phyloP scores from a whole-genome alignment of 1,140 invertebrate genomes.

The Episyrphus balteatus region DNA sequence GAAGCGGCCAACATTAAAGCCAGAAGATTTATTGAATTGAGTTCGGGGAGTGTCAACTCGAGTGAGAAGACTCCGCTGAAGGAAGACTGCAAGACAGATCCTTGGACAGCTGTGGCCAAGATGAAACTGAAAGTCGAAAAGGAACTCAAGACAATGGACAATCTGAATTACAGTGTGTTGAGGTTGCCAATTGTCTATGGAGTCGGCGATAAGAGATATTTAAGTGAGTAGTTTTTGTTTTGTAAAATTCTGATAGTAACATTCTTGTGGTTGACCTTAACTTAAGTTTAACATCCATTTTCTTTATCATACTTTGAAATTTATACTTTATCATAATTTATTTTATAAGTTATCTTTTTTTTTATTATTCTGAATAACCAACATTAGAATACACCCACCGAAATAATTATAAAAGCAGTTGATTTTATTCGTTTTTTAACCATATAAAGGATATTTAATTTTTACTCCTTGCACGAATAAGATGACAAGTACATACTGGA shows the following conservation, averaged over 20 bases:
- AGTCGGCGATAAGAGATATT: slow-evolving; percentile 64
- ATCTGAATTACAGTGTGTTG: slow-evolving; percentile 67
- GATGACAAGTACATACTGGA: too few species aligned
- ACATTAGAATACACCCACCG: too few species aligned
- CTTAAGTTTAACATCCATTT: too few species aligned
- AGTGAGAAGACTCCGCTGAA: slow-evolving; percentile 66
- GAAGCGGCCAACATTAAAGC: slow-evolving; percentile 58
- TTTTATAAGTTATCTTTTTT: too few species aligned
- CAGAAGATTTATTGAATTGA: slow-evolving; percentile 70
- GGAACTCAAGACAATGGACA: slow-evolving; percentile 48
- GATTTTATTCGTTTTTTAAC: too few species aligned
- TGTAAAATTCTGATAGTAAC: neutral
- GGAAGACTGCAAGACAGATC: slow-evolving; percentile 63
- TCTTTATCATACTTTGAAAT: too few species aligned
- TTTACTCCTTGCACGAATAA: too few species aligned
- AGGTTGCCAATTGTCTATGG: slow-evolving; percentile 82
- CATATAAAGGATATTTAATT: too few species aligned
- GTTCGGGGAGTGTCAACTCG: slow-evolving; percentile 67
- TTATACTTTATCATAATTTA: too few species aligned
- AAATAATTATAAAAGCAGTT: too few species aligned
- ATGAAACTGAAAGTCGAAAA: slow-evolving; percentile 78
- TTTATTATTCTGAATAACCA: too few species aligned
- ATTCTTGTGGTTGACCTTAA: too few species aligned
- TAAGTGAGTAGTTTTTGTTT: slow-evolving; percentile 50
- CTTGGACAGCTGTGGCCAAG: slow-evolving; percentile 72